These are phyloP conservation scores for Macrosoma leucophasiata DNA, from an alignment of 2,888 invertebrate genomes.

Conservation along the genomic window DNA sequence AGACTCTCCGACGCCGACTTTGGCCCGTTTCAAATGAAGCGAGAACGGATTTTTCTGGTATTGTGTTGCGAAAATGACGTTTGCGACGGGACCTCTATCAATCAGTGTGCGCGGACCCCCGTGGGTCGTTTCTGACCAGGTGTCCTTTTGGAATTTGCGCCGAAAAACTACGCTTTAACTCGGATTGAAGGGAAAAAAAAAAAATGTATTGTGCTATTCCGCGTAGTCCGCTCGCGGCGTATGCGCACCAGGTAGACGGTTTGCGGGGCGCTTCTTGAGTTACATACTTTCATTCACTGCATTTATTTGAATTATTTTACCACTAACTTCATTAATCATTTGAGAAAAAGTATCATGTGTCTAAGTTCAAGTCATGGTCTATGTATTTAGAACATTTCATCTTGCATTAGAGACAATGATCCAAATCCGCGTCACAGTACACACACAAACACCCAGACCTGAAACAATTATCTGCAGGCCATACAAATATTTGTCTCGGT, in stretches of 20 bases:
- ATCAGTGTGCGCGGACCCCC: conserved; percentile 62
- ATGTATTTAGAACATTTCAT: too few species aligned
- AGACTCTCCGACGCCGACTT: conserved; percentile 67
- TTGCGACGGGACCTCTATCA: conserved; percentile 64
- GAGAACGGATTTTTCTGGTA: conserved; percentile 40
- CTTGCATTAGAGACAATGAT: too few species aligned
- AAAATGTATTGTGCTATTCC: conserved; percentile 63
- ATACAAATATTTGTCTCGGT: too few species aligned
- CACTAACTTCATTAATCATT: conserved; percentile 16
- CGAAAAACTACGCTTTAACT: conserved; percentile 66
- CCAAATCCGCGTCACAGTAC: too few species aligned
- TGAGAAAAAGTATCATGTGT: too few species aligned
- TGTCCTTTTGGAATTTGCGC: conserved; percentile 70
- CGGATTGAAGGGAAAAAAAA: conserved; percentile 53
- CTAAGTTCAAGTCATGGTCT: too few species aligned
- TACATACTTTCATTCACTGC: conserved; percentile 1
- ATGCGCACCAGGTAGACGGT: conserved; percentile 57
- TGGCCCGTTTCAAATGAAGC: conserved; percentile 35
- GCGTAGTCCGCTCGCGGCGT: conserved; percentile 48
- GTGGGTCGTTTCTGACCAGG: conserved; percentile 74
- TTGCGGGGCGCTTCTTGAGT: too few species aligned
- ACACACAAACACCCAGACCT: too few species aligned
- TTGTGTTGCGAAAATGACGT: conserved; percentile 51
- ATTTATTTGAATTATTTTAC: conserved; percentile 7
- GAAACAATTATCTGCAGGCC: too few species aligned